Evolutionary conservation across 2,797 vertebrate genomes (phyloP).

Genomic region (Gambusia yucatana): DNA sequence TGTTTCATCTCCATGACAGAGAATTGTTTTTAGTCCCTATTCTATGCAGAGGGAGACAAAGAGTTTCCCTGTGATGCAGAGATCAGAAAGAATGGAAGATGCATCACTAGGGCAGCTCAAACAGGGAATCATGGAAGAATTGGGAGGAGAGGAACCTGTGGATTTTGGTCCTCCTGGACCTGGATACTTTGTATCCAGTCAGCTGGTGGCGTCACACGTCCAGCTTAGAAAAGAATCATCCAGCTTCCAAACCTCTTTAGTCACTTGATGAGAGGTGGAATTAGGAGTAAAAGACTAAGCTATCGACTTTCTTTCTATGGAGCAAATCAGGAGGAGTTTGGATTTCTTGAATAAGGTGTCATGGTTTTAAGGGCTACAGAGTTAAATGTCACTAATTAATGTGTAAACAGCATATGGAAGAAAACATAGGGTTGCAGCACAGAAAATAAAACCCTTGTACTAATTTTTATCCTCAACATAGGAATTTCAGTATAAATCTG

Average conservation of each 20-base stretch:
- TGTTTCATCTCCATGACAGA: slow-evolving; percentile 35
- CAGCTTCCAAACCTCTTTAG: not conserved
- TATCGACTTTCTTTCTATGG: not conserved
- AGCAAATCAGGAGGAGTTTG: not conserved
- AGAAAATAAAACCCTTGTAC: not conserved
- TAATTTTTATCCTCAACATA: not conserved
- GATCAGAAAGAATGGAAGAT: slow-evolving; percentile 49
- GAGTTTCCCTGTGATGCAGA: slow-evolving; percentile 25
- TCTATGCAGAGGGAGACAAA: slow-evolving; percentile 36
- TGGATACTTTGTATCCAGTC: not conserved
- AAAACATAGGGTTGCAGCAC: not conserved
- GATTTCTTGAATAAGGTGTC: not conserved
- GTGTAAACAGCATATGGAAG: not conserved
- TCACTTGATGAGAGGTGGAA: not conserved
- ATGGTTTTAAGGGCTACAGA: not conserved
- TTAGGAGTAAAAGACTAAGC: not conserved
- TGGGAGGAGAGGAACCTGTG: slow-evolving; percentile 4
- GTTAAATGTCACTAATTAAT: not conserved
- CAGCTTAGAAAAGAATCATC: not conserved
- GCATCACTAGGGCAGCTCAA: slow-evolving; percentile 23
- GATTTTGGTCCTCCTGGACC: not conserved
- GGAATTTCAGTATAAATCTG: not conserved
- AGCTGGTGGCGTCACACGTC: not conserved
- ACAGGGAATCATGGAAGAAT: slow-evolving; percentile 26
- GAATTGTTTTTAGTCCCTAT: slow-evolving; percentile 36